phyloP scores from a whole-genome alignment of 2,113 vertebrate species.

The Nyctibius bracteatus region DNA sequence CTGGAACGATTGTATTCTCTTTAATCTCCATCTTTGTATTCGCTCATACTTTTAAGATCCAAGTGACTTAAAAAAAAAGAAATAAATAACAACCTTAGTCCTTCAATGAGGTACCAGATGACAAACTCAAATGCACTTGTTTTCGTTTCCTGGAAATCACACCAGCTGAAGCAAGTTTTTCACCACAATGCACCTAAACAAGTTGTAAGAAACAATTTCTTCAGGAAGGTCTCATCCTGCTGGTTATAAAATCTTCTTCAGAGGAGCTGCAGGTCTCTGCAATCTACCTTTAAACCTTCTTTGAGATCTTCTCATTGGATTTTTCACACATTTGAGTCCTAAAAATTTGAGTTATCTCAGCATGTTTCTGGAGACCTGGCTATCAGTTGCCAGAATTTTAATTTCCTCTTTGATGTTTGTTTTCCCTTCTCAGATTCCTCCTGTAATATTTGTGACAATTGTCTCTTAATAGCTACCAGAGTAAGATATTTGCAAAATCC shows the following conservation, averaged over 20 bases:
- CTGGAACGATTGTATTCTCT: neutral
- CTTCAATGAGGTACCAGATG: neutral
- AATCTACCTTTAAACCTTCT: neutral
- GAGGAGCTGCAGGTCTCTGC: neutral
- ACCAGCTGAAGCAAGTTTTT: neutral
- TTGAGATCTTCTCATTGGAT: neutral
- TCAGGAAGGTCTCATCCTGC: neutral
- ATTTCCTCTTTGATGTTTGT: neutral
- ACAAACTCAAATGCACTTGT: neutral
- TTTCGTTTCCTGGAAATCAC: neutral
- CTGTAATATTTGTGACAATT: neutral
- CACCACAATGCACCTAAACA: neutral
- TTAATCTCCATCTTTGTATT: neutral
- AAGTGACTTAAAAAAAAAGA: neutral
- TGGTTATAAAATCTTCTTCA: neutral
- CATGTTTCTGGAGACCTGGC: neutral
- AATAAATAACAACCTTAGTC: neutral
- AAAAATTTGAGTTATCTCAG: neutral
- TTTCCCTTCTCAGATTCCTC: neutral
- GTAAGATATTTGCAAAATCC: neutral
- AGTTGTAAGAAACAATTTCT: neutral
- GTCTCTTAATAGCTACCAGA: fast-evolving
- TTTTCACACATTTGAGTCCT: neutral
- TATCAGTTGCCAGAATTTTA: neutral
- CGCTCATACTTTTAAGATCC: neutral